Conservation (phyloP, 2,113 vertebrate species). For the Lagopus muta region DNA sequence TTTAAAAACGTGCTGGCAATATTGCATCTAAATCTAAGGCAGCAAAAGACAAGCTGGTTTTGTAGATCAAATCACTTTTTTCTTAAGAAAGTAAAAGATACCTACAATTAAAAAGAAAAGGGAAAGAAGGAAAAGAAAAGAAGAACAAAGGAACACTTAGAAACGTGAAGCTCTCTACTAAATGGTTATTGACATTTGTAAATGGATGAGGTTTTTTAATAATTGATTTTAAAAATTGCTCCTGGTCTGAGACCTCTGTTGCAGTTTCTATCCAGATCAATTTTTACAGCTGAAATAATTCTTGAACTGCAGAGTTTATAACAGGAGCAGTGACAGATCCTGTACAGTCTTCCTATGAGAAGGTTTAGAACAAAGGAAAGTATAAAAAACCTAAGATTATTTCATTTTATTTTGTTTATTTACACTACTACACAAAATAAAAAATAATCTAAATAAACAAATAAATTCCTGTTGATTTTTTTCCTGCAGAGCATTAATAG, state of each 20-base stretch:
- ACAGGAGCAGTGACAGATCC: not conserved
- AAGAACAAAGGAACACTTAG: not conserved
- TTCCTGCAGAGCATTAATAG: slow-evolving; percentile 67
- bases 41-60: not conserved
- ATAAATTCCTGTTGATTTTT: slow-evolving; percentile 40
- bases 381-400: not conserved
- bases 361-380: not conserved
- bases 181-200: not conserved
- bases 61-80: not conserved
- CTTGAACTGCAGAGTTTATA: not conserved
- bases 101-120: not conserved
- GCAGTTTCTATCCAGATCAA: not conserved
- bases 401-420: slow-evolving; percentile 8
- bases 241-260: not conserved
- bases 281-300: slow-evolving; percentile 21
- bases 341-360: not conserved
- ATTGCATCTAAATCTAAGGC: not conserved
- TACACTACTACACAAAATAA: not conserved
- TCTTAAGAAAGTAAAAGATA: not conserved
- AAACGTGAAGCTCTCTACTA: not conserved
- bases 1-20: not conserved
- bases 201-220: not conserved
- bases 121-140: not conserved
- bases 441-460: not conserved
- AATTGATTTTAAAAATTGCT: not conserved